These are phyloP conservation scores for Pachypsylla venusta DNA, from an alignment of 1,140 invertebrate species.

Conservation along the genomic window DNA sequence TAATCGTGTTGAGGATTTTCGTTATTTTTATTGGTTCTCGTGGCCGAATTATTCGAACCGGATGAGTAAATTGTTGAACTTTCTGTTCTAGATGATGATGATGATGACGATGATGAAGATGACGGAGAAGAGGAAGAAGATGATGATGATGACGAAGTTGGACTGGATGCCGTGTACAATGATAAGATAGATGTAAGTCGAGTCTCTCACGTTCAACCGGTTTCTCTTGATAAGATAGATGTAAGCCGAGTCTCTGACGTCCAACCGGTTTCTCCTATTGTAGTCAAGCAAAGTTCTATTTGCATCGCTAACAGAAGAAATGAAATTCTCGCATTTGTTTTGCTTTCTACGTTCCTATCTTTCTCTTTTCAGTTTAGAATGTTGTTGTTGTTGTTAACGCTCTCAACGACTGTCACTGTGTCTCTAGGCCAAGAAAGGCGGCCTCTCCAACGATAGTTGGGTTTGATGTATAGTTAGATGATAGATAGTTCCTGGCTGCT, in stretches of 20 bases:
- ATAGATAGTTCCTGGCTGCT: too few relatives aligned
- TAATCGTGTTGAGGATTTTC: conserved; percentile 2
- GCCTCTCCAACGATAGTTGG: too few relatives aligned
- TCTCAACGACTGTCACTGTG: too few relatives aligned
- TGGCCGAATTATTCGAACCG: conserved; percentile 21
- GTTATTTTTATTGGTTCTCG: conserved; percentile 11
- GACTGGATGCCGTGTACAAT: conserved; percentile 53
- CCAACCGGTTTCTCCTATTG: conserved; percentile 11
- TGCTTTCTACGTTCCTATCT: too few relatives aligned
- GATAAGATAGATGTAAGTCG: conserved; percentile 46
- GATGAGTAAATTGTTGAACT: conserved; percentile 28
- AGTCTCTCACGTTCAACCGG: neutral
- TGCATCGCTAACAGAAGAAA: too few relatives aligned
- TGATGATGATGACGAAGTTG: conserved; percentile 45
- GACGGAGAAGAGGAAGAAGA: conserved; percentile 53
- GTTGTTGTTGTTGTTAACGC: too few relatives aligned
- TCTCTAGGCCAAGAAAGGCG: too few relatives aligned
- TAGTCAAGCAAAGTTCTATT: conserved; percentile 16
- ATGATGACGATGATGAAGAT: conserved; percentile 27
- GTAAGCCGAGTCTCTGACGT: conserved; percentile 29
- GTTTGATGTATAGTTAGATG: too few relatives aligned
- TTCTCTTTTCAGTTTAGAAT: too few relatives aligned
- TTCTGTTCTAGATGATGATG: conserved; percentile 21
- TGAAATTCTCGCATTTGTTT: too few relatives aligned
- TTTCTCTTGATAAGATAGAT: conserved; percentile 41